Base-by-base conservation (phyloP, 2,888 invertebrate genomes). In the Agrotis segetum region DNA sequence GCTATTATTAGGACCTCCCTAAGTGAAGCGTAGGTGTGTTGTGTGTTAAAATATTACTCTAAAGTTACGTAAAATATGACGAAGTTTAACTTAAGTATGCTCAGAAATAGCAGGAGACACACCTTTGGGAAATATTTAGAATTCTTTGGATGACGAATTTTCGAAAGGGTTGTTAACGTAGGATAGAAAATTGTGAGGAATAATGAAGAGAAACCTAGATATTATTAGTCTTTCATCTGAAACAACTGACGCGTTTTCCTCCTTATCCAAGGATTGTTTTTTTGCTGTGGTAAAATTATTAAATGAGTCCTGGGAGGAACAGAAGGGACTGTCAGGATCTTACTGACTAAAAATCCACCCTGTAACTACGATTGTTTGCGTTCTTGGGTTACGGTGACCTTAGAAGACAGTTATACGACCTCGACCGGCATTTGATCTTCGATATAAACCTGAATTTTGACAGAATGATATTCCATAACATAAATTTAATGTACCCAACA, bases 21-120 rank as follows among this genome's bases (percentile, higher is more conserved):
- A 53, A 61, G 56, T 62, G 61, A 46, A 4, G 65, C 24, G 61
- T 58, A 47, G 61, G 61, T 49, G 60, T 59, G 21, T 46, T 56
- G 29, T 49, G 34, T 44, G 60, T 47, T 56, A 62, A 74, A 80
- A 62, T 58, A 62, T 62, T 61, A 29, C 49, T 74, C 49, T 63
- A 44, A 56, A 69, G 16, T n/a, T 55, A 40, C 55, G 13, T 19
- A 29, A 62, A 60, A 74, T 47, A 3, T 55, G 17, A 34, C 19
- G 16, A 17, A 6, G 56, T n/a, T 14, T 49, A 50, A 62, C 40
- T 74, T 9, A 76, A 68, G 19, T 77, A 46, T 76, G n/a, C 11
- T 0, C 29, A 13, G 47, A 34, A 50, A 77, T 58, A 11, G 5
- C n/a, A 47, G 2, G 13, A 21, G 16, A 19, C 46, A 70, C 6